Conservation (phyloP, 1,140 invertebrate species). For the Rhizoglyphus robini region DNA sequence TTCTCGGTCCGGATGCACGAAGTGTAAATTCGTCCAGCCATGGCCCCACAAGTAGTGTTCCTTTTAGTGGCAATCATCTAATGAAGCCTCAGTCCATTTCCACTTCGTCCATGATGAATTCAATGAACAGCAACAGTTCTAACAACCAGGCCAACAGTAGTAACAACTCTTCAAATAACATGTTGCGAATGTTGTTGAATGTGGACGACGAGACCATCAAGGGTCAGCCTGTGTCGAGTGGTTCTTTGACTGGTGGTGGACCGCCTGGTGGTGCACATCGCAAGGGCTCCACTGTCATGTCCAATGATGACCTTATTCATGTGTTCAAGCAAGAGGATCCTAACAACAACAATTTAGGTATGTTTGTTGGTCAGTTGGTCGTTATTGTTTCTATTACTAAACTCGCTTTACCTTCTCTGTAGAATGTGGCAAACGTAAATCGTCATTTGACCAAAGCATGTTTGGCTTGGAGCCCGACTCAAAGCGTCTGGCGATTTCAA, state of each 20-base stretch:
- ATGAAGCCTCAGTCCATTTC: not conserved
- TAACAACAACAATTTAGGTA: constrained; percentile 4
- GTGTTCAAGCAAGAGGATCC: not conserved
- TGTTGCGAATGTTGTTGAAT: constrained; percentile 22
- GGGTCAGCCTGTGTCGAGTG: not conserved
- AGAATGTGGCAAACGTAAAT: constrained; percentile 8
- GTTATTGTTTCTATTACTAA: not conserved
- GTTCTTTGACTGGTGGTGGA: not conserved
- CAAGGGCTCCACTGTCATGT: not conserved
- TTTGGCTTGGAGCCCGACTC: not conserved
- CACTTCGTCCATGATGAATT: not conserved
- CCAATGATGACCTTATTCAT: not conserved
- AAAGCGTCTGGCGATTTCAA: not conserved
- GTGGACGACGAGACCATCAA: constrained; percentile 20
- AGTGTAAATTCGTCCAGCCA: not conserved
- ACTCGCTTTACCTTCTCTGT: not conserved
- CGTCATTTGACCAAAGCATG: not conserved
- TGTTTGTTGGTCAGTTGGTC: not conserved
- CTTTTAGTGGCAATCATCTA: not conserved
- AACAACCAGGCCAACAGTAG: not conserved
- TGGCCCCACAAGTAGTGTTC: not conserved
- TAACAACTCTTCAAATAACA: constrained; percentile 16
- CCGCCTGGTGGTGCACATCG: not conserved
- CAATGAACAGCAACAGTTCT: not conserved
- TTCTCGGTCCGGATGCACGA: not conserved